Conservation (phyloP, 2,797 vertebrate genomes). For the Cyclura pinguis region DNA sequence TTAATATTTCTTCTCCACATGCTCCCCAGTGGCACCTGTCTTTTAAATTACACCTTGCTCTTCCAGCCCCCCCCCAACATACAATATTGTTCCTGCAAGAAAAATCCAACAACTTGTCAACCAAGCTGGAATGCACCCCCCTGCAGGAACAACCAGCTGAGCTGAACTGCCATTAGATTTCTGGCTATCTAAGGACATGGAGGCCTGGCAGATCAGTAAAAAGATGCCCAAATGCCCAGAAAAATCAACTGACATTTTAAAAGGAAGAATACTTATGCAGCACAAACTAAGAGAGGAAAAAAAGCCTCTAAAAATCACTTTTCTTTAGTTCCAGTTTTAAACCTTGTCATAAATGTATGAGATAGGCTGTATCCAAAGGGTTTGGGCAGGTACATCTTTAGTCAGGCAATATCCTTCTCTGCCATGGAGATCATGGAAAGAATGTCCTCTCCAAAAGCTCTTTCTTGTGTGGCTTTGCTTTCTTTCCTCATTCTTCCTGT, state of each 20-base stretch:
- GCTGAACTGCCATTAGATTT: constrained; percentile 52
- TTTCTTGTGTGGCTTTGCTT: not conserved
- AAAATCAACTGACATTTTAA: constrained; percentile 28
- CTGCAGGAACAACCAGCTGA: constrained; percentile 44
- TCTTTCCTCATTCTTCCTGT: not conserved
- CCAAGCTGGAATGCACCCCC: constrained; percentile 37
- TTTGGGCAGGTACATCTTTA: not conserved
- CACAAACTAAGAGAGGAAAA: not conserved
- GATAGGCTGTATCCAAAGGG: not conserved
- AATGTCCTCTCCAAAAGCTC: not conserved
- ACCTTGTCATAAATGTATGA: not conserved
- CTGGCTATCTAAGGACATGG: constrained; percentile 42
- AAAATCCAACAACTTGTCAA: constrained; percentile 59
- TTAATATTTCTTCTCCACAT: constrained; percentile 65
- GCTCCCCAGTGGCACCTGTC: constrained; percentile 74
- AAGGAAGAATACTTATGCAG: not conserved
- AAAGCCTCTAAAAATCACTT: not conserved
- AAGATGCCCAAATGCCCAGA: constrained; percentile 26
- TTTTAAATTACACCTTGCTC: constrained; percentile 63
- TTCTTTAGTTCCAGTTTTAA: not conserved
- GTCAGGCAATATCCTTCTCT: not conserved
- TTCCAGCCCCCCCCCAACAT: not conserved
- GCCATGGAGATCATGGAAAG: not conserved
- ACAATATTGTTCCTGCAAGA: constrained; percentile 61
- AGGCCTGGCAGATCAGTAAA: not conserved